Percentiles rank a stretch among this genome's conserved stretches.
phyloP scores from a whole-genome alignment of 2,888 invertebrate genomes.

The Nebria brevicollis region DNA sequence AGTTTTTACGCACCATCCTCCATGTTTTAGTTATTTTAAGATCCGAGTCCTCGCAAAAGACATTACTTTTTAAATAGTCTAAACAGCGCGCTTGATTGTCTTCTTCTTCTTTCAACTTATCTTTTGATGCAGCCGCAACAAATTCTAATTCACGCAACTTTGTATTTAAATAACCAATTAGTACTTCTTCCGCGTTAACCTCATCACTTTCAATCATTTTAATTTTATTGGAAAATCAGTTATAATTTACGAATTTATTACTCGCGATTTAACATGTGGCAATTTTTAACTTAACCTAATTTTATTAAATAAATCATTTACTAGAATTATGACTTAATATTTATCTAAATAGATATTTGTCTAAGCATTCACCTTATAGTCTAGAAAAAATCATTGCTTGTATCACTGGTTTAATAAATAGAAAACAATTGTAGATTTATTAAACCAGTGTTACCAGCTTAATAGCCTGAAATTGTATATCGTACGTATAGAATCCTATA shows the following conservation, averaged over 20 bases:
- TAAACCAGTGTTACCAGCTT: too few relatives aligned
- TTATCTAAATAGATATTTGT: too few relatives aligned
- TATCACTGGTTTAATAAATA: too few relatives aligned
- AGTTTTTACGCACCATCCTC: slow-evolving; percentile 49
- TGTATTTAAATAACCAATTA: slow-evolving; percentile 28
- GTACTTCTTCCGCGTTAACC: slow-evolving; percentile 16
- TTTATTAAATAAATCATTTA: too few relatives aligned
- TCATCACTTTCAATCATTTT: slow-evolving; percentile 6
- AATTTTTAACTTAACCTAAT: too few relatives aligned
- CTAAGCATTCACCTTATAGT: too few relatives aligned
- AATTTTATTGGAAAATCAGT: slow-evolving; percentile 26
- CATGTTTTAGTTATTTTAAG: slow-evolving; percentile 41
- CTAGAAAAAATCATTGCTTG: too few relatives aligned
- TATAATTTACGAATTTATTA: not conserved
- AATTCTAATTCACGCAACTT: slow-evolving; percentile 33
- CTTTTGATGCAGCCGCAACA: not conserved
- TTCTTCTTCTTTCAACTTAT: slow-evolving; percentile 12
- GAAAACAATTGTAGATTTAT: too few relatives aligned
- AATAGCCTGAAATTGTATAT: too few relatives aligned
- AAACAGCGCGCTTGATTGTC: slow-evolving; percentile 24
- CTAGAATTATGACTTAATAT: too few relatives aligned
- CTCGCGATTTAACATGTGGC: too few relatives aligned
- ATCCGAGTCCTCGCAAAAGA: slow-evolving; percentile 10
- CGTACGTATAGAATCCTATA: too few relatives aligned
- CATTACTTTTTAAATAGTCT: slow-evolving; percentile 23